Evolutionary conservation across 2,797 vertebrate genomes (phyloP), one percentile per base, ranked within the genome.

Genomic region (Anguilla anguilla): DNA sequence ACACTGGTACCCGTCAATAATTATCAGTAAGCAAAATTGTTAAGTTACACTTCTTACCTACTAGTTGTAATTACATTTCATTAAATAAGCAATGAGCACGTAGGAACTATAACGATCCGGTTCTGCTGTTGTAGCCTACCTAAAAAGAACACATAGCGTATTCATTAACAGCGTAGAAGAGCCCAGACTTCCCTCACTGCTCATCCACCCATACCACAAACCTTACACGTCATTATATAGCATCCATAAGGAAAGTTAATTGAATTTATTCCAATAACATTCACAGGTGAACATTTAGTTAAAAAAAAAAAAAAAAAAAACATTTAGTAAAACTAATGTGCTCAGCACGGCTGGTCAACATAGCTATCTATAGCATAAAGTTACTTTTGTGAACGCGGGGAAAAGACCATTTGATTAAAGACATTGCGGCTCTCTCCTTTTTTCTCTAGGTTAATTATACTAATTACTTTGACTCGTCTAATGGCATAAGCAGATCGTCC

Each of bases 381-480:
- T 39, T 43, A 43, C 74, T 17, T 6, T 39, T 31, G 15, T 17
- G 74, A 13, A 79, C 5, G 74, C 39, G 74, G 35, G 19, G 3
- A 39, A 11, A 74, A 35, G 6, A 79, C 19, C 74, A 6, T 79
- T 79, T 79, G 15, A 43, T 39, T 43, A 39, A 79, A 79, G 74
- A 79, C 31, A 43, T 79, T 43, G 64, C 79, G 25, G 79, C 1
- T 51, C 79, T n/a, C 22, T 51, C 79, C 22, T 49, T 46, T 51
- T 82, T 46, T n/a, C 22, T 82, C 25, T 82, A 43, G 79, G 46
- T 19, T 43, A 79, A 79, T 79, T 79, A 43, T 43, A 79, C 15
- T 79, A 51, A 82, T 82, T 82, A 49, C 79, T 49, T 51, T 82
- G 19, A 19, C 43, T 82, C 46, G 46, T 49, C 79, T 82, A 25